Evolutionary conservation across 2,888 invertebrate genomes (phyloP), one percentile per base, ranked within the genome.

Genomic region (Parascotia fuliginaria): DNA sequence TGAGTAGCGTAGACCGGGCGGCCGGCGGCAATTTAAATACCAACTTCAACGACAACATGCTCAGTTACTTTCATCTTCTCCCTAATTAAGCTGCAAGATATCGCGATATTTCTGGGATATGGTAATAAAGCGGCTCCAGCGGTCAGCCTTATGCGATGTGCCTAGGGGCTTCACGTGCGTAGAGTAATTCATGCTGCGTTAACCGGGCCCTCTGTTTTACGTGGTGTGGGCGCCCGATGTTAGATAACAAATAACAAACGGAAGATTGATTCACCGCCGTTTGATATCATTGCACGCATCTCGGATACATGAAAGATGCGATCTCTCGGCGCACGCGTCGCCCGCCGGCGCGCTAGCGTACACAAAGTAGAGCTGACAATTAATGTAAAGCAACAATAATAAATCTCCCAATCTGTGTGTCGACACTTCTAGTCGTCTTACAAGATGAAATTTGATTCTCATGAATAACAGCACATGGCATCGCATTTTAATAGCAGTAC

Each of bases 261-360:
- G 71, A 83, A 89, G 87, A 91, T 91, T 89, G 88, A 91, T 91
- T 89, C 87, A 84, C 83, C 77, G 79, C 81, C 76, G 73, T 71
- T 70, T 70, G 73, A 73, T 87, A 90, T 89, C 88, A 75, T 56
- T 70, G 75, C 76, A 76, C 72, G 70, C 78, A 87, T 88, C 87
- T 83, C 50, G 76, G 83, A 86, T 85, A 79, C 72, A 74, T 65
- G 73, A 74, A 70, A 62, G 85, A 85, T 87, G 73, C 66, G 75
- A 73, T 61, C 69, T 77, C 75, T 66, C 55, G 49, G 69, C 70
- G 84, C 86, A 83, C 86, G 86, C 82, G 87, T 80, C 80, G 72
- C 72, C 65, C 69, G 66, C 60, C 58, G 52, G 49, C 58, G 49
- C 58, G 64, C 52, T 64, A 45, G 54, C 54, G 41, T 57, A 57